Conservation (phyloP, 2,888 invertebrate genomes). For the Eupeodes latifasciatus region DNA sequence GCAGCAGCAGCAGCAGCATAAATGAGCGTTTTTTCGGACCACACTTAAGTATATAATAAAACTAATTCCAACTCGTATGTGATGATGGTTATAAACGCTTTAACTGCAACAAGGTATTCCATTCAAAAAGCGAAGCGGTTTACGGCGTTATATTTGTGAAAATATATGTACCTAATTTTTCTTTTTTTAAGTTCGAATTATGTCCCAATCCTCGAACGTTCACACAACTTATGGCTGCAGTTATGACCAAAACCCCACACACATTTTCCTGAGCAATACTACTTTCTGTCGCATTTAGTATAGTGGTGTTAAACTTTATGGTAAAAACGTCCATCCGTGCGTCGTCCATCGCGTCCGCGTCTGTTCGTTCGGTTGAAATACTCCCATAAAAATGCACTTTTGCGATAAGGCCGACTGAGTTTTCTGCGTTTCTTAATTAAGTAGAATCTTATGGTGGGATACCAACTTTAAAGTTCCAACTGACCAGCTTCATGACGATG, state of each 20-base stretch:
- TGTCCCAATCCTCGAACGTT: conserved; percentile 14
- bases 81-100: conserved; percentile 16
- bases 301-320: conserved; percentile 60
- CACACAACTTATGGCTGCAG: neutral
- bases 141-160: neutral
- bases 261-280: neutral
- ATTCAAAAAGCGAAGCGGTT: neutral
- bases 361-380: conserved; percentile 6
- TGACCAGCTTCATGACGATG: conserved; percentile 1
- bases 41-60: conserved; percentile 10
- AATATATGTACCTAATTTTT: neutral
- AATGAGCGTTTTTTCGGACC: conserved; percentile 4
- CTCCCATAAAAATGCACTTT: conserved; percentile 74
- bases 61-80: conserved; percentile 3
- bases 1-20: neutral
- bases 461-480: neutral
- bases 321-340: neutral
- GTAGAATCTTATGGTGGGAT: conserved; percentile 49
- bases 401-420: conserved; percentile 69
- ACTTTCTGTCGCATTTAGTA: neutral
- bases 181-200: neutral
- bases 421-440: conserved; percentile 60
- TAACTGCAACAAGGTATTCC: conserved; percentile 23
- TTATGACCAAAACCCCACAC: neutral
- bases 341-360: conserved; percentile 1